Evolutionary conservation across 2,888 invertebrate genomes (phyloP).

Genomic region (Rhagonycha lutea): DNA sequence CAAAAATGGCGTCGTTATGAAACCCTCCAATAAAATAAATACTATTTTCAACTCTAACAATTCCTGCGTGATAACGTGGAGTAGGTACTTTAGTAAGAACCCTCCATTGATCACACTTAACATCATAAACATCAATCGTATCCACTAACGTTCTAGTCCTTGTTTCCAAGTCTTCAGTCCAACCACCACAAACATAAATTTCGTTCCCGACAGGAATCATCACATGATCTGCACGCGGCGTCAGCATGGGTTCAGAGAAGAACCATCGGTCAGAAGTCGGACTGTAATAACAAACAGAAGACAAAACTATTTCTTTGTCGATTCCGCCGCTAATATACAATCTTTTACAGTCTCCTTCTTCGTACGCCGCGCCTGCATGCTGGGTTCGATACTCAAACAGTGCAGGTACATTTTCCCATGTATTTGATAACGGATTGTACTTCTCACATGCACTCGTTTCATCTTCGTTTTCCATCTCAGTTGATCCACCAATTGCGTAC

Average conservation of each 20-base stretch:
- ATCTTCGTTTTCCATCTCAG: conserved; percentile 59
- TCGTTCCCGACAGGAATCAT: conserved; percentile 62
- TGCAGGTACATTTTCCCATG: conserved; percentile 63
- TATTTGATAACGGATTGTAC: conserved; percentile 62
- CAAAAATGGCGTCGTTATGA: conserved; percentile 68
- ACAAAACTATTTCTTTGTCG: conserved; percentile 60
- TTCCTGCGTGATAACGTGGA: conserved; percentile 70
- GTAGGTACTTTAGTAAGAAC: conserved; percentile 66
- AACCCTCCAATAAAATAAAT: conserved; percentile 74
- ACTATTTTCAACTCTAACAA: conserved; percentile 63
- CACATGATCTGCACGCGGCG: conserved; percentile 68
- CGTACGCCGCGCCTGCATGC: conserved; percentile 59
- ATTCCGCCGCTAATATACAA: conserved; percentile 60
- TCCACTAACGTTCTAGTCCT: conserved; percentile 61
- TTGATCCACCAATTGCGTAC: conserved; percentile 69
- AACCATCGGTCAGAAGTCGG: conserved; percentile 60
- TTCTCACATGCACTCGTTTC: conserved; percentile 60
- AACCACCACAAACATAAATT: conserved; percentile 69
- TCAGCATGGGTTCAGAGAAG: conserved; percentile 59
- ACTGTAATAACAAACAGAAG: conserved; percentile 59
- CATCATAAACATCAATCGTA: conserved; percentile 69
- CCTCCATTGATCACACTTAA: conserved; percentile 62
- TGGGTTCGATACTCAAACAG: conserved; percentile 63
- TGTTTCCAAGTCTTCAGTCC: conserved; percentile 61
- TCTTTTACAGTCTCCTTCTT: conserved; percentile 48